These are phyloP conservation scores for Macaria notata DNA, from an alignment of 2,888 invertebrate species.

Conservation along the genomic window DNA sequence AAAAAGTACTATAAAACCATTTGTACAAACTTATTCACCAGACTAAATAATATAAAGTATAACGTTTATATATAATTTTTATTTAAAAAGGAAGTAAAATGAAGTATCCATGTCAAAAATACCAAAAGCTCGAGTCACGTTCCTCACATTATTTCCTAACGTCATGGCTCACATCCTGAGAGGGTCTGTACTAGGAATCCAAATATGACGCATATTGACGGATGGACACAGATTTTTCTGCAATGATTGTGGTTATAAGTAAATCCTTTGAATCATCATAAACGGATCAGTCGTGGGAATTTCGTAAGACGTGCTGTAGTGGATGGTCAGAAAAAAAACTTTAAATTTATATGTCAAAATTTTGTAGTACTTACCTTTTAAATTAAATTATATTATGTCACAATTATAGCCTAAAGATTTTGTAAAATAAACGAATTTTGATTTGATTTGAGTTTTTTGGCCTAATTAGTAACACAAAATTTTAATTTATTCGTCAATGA, in stretches of 20 bases:
- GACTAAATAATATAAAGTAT: too few species aligned
- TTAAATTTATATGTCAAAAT: too few species aligned
- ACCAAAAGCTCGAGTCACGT: conserved; percentile 18
- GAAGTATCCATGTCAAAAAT: conserved; percentile 8
- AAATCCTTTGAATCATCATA: conserved; percentile 65
- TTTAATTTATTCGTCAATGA: too few species aligned
- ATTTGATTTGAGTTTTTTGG: too few species aligned
- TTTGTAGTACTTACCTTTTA: too few species aligned
- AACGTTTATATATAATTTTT: too few species aligned
- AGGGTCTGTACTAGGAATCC: conserved; percentile 48
- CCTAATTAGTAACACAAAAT: too few species aligned
- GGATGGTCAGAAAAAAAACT: conserved; percentile 26
- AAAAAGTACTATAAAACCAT: too few species aligned
- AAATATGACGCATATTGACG: conserved; percentile 63
- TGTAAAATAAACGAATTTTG: too few species aligned
- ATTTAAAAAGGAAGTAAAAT: neutral
- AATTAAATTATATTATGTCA: too few species aligned
- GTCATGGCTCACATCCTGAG: conserved; percentile 24
- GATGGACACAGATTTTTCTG: conserved; percentile 71
- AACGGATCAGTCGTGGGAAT: conserved; percentile 43
- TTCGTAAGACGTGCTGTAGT: conserved; percentile 33
- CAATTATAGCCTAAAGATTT: too few species aligned
- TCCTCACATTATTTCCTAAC: conserved; percentile 24
- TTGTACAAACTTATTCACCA: too few species aligned
- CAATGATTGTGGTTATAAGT: conserved; percentile 67